These are phyloP conservation scores for Chlorospingus flavigularis DNA, from an alignment of 2,797 vertebrate genomes.

Conservation along the genomic window DNA sequence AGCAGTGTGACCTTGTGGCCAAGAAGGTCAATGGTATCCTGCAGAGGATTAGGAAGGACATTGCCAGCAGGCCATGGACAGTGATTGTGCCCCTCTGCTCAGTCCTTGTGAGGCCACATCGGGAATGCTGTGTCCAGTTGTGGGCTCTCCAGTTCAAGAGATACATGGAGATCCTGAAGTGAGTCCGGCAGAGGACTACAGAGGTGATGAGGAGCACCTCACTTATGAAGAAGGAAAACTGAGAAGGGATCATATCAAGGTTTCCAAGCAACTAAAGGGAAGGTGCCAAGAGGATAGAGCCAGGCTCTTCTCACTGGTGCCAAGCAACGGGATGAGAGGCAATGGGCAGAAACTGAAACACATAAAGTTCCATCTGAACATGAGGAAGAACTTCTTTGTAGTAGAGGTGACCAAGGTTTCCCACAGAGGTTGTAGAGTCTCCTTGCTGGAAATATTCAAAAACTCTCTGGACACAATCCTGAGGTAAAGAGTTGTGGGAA, in stretches of 20 bases:
- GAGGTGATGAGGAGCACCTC: not conserved
- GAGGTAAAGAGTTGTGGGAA: not conserved
- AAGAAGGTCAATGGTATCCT: not conserved
- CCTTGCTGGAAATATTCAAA: not conserved
- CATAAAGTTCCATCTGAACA: not conserved
- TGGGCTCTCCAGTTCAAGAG: not conserved
- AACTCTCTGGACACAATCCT: not conserved
- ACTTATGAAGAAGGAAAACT: not conserved
- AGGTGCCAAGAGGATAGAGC: not conserved
- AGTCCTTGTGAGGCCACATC: not conserved
- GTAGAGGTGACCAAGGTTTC: not conserved
- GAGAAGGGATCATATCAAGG: not conserved
- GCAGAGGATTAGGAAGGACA: not conserved
- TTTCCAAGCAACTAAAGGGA: not conserved
- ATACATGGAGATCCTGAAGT: not conserved
- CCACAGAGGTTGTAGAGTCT: not conserved
- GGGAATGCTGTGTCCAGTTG: not conserved
- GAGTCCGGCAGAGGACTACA: not conserved
- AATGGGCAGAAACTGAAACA: not conserved
- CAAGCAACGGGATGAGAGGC: not conserved
- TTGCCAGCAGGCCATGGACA: not conserved
- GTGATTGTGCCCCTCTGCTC: not conserved
- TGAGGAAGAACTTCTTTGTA: not conserved
- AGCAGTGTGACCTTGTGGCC: not conserved
- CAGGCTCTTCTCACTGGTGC: not conserved